Base-by-base conservation (phyloP, 2,797 vertebrate species). In the Eulemur mongoz region DNA sequence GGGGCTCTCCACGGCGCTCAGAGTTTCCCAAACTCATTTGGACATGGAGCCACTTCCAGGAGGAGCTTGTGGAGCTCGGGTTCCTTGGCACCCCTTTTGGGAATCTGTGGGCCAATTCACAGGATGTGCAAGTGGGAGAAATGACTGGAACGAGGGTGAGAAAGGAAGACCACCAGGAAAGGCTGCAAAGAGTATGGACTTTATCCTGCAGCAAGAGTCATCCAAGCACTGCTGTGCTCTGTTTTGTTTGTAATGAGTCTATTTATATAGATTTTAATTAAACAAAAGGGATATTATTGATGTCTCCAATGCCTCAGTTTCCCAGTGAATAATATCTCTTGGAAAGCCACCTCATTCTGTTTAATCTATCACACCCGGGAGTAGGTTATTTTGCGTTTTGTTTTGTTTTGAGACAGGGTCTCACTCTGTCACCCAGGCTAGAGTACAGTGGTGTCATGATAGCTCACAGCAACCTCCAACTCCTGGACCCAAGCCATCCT, bases 11-110 rank as follows among this genome's bases (percentile, higher is more conserved):
- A 35, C 7, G 7, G 13, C 0, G 6, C 35, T 0, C 27, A 6
- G 43, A 0, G 5, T 50, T 89, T 83, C 89, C 65, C 79, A 45
- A 9, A 67, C 32, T 25, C 23, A 7, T 4, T 38, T 35, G 18
- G 81, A 92, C 93, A 50, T 4, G 5, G 12, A 38, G 70, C 43
- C 61, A 35, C 82, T 78, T 79, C 79, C 63, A 61, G 40, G 48
- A 79, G 40, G 38, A 70, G 43, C 4, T 0, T 11, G 50, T 38
- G 30, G 50, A 25, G 10, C 54, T n/a, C 30, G 14, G 20, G 50
- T 43, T 89, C 81, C 57, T 10, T 4, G 63, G 75, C 73, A 90
- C 35, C 81, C 52, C 18, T 38, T 54, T 59, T 67, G 96, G 67
- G 48, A 85, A 45, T 38, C 72, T 40, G 40, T 89, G 14, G 43